Percentiles rank a stretch among this genome's conserved stretches.
phyloP scores from a whole-genome alignment of 2,888 invertebrate species.

The Phania funesta region DNA sequence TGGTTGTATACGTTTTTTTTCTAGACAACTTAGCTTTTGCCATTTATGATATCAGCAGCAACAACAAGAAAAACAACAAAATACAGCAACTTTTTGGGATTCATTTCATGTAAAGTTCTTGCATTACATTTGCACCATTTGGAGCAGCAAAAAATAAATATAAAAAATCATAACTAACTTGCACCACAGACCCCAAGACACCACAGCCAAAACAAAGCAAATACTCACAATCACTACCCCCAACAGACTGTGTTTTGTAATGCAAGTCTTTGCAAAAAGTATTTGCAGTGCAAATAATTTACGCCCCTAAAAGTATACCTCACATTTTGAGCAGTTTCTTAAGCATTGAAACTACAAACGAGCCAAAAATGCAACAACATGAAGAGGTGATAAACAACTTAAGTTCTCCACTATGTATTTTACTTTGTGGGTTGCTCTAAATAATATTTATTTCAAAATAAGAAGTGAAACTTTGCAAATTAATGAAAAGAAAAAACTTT shows the following conservation, averaged over 20 bases:
- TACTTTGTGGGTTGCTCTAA: not conserved
- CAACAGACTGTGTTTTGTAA: not conserved
- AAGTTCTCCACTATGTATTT: constrained; percentile 8
- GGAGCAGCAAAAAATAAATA: not conserved
- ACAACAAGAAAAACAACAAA: not conserved
- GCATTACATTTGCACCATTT: constrained; percentile 32
- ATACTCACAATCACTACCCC: not conserved
- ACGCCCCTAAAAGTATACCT: constrained; percentile 36
- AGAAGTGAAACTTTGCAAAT: not conserved
- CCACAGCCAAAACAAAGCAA: no score
- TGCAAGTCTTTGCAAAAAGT: not conserved
- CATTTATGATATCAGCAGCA: not conserved
- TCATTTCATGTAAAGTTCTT: constrained; percentile 41
- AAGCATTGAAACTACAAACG: not conserved
- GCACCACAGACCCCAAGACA: constrained; percentile 17
- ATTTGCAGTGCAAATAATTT: constrained; percentile 10
- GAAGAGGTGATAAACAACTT: constrained; percentile 11
- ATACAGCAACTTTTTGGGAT: not conserved
- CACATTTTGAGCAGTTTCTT: constrained; percentile 2
- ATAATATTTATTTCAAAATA: constrained; percentile 24
- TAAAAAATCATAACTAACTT: constrained; percentile 28
- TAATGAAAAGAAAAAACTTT: not conserved
- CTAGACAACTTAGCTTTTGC: constrained; percentile 24
- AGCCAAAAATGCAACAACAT: no score
- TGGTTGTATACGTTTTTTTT: not conserved